These are phyloP conservation scores for Cephus spinipes DNA, from an alignment of 2,888 invertebrate genomes.

Conservation along the genomic window DNA sequence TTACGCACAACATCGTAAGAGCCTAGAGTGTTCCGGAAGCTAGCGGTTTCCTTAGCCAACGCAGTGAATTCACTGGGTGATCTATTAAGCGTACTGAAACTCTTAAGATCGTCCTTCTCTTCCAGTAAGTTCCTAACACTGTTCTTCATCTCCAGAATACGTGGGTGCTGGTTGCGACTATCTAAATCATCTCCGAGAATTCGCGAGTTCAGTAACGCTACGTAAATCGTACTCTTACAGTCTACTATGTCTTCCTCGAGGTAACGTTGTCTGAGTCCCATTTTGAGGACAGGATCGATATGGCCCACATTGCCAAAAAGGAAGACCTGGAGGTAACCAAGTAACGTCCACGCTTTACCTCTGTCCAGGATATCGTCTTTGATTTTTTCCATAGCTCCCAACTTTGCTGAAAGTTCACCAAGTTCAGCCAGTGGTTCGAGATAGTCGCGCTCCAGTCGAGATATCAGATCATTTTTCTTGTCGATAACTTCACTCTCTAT, in stretches of 20 bases:
- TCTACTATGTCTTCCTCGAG: slow-evolving; percentile 76
- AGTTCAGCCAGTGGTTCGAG: slow-evolving; percentile 11
- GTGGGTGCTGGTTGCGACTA: slow-evolving; percentile 55
- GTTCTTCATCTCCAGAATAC: slow-evolving; percentile 32
- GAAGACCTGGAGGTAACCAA: slow-evolving; percentile 56
- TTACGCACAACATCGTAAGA: slow-evolving; percentile 62
- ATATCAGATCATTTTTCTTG: slow-evolving; percentile 18
- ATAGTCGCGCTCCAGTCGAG: not conserved
- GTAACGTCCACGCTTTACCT: slow-evolving; percentile 52
- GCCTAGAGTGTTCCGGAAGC: slow-evolving; percentile 57
- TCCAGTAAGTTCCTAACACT: slow-evolving; percentile 30
- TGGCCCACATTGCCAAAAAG: slow-evolving; percentile 52
- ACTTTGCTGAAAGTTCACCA: slow-evolving; percentile 19
- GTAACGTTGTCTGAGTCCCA: slow-evolving; percentile 78
- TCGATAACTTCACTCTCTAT: slow-evolving; percentile 14
- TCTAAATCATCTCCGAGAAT: slow-evolving; percentile 64
- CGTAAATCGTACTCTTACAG: slow-evolving; percentile 70
- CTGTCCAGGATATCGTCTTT: slow-evolving; percentile 31
- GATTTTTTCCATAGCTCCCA: slow-evolving; percentile 20
- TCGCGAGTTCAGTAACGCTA: slow-evolving; percentile 70
- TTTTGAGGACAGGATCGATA: slow-evolving; percentile 88
- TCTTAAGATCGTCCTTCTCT: slow-evolving; percentile 37
- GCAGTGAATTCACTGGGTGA: slow-evolving; percentile 40
- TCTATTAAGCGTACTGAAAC: slow-evolving; percentile 51
- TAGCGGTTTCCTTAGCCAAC: slow-evolving; percentile 55